Conservation (phyloP, 2,113 vertebrate genomes). For the Antechinus flavipes region DNA sequence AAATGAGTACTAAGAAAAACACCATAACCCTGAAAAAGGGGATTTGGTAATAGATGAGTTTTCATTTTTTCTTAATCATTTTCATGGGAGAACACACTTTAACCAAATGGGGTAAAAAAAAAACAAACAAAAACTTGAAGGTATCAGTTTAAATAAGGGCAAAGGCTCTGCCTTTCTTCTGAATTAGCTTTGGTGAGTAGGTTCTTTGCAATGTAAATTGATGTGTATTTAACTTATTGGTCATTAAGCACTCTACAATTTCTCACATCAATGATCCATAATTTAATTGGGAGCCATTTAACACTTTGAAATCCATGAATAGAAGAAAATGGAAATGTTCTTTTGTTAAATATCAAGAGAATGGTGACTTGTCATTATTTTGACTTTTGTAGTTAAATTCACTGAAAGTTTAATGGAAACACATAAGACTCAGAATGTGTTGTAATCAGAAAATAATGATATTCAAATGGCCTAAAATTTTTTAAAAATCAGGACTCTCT, state of each 20-base stretch:
- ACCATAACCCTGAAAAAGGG: constrained; percentile 34
- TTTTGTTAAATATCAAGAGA: constrained; percentile 16
- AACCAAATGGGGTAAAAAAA: constrained; percentile 51
- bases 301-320: constrained; percentile 30
- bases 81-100: constrained; percentile 18
- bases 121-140: constrained; percentile 8
- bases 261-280: not conserved
- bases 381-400: constrained; percentile 27
- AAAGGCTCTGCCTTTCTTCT: constrained; percentile 57
- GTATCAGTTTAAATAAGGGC: constrained; percentile 50
- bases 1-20: constrained; percentile 51
- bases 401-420: constrained; percentile 49
- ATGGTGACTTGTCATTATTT: constrained; percentile 37
- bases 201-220: constrained; percentile 60
- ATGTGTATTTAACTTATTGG: constrained; percentile 47
- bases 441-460: constrained; percentile 58
- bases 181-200: constrained; percentile 50
- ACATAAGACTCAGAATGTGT: constrained; percentile 46
- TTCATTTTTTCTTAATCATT: constrained; percentile 45
- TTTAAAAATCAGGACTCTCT: not conserved
- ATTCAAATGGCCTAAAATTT: not conserved
- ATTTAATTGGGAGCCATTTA: constrained; percentile 45
- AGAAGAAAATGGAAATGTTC: not conserved
- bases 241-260: constrained; percentile 61
- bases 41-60: not conserved